Evolutionary conservation across 2,888 invertebrate species (phyloP).

Genomic region (Trileptium ribeirensis): DNA sequence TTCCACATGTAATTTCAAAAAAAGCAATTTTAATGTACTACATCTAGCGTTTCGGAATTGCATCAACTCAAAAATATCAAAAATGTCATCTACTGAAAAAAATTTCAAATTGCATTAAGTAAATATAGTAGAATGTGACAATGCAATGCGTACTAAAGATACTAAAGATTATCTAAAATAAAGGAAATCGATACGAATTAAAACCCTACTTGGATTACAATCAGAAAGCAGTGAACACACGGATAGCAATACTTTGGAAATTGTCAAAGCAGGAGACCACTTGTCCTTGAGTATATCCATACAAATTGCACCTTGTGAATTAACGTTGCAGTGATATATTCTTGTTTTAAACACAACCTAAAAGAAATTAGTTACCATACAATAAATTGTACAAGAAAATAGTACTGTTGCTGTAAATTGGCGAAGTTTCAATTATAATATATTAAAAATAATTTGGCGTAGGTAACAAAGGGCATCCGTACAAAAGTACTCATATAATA

Average conservation of each 20-base stretch:
- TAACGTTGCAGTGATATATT: conserved; percentile 99
- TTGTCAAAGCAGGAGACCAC: conserved; percentile 97
- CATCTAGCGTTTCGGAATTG: too few relatives aligned
- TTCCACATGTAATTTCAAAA: too few relatives aligned
- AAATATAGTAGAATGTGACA: conserved; percentile 14
- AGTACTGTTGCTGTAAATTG: too few relatives aligned
- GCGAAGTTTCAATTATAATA: too few relatives aligned
- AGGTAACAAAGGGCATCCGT: too few relatives aligned
- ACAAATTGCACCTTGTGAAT: conserved; percentile 95
- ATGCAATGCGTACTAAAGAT: neutral
- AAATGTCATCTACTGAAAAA: too few relatives aligned
- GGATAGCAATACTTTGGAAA: conserved; percentile 91
- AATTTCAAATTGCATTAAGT: neutral
- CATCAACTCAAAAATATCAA: too few relatives aligned
- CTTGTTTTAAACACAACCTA: conserved; percentile 75
- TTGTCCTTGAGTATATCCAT: conserved; percentile 95
- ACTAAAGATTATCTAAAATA: too few relatives aligned
- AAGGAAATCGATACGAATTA: neutral
- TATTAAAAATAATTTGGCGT: too few relatives aligned
- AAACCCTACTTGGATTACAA: conserved; percentile 82
- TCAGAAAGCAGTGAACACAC: conserved; percentile 96
- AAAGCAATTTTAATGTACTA: too few relatives aligned
- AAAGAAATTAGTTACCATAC: conserved; percentile 4
- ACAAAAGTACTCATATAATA: too few relatives aligned
- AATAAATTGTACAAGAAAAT: neutral